Evolutionary conservation across 2,113 vertebrate species (phyloP).

Genomic region (Pelmatolapia mariae): DNA sequence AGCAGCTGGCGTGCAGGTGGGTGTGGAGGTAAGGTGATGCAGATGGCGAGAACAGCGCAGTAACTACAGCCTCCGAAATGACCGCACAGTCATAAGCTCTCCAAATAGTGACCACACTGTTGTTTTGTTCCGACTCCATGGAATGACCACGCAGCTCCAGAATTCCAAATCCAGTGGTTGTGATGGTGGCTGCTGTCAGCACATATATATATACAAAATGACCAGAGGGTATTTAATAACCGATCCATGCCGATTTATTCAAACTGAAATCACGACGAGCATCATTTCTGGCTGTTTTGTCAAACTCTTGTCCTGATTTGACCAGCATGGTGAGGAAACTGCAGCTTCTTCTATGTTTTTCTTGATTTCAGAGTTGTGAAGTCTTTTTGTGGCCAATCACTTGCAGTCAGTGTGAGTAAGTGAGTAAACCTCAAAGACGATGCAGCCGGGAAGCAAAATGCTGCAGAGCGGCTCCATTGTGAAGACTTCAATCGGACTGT

Average conservation of each 20-base stretch:
- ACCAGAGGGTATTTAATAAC: background rate
- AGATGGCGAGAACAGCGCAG: background rate
- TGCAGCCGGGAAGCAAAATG: background rate
- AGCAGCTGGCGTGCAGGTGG: background rate
- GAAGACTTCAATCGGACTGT: background rate
- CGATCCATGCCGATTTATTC: background rate
- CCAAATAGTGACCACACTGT: background rate
- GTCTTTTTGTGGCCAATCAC: background rate
- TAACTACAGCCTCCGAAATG: background rate
- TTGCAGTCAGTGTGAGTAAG: background rate
- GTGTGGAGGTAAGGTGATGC: background rate
- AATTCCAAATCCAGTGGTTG: background rate
- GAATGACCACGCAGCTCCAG: background rate
- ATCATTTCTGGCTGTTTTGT: background rate
- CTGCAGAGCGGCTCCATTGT: background rate
- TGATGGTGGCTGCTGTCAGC: accelerated
- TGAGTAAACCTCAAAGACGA: background rate
- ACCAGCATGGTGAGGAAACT: accelerated
- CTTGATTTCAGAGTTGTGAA: background rate
- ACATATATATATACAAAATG: background rate
- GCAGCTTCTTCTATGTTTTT: background rate
- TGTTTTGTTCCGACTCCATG: background rate
- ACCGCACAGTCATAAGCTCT: background rate
- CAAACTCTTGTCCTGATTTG: background rate
- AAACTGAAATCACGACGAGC: background rate